Percentiles rank a stretch among this genome's conserved stretches.
Conservation (phyloP, 1,140 invertebrate species). For the Heliconius eleuchia region DNA sequence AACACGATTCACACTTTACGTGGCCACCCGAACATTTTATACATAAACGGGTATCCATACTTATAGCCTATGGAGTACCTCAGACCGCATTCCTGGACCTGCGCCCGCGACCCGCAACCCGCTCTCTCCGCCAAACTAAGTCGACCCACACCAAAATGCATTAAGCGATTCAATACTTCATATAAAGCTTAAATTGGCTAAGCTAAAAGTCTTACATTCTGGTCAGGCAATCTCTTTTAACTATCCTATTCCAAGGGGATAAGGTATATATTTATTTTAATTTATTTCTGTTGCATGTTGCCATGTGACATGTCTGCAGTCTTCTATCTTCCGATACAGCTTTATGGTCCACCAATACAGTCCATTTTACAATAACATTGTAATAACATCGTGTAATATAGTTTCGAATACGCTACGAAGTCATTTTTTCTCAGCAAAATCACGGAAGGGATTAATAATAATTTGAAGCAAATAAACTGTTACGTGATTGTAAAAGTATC, state of each 20-base stretch:
- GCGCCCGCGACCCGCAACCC: constrained; percentile 51
- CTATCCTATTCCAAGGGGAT: constrained; percentile 34
- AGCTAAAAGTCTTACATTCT: constrained; percentile 23
- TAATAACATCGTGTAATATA: constrained; percentile 10
- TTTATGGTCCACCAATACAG: constrained; percentile 29
- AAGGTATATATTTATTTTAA: constrained; percentile 39
- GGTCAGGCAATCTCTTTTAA: constrained; percentile 18
- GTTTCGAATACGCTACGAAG: constrained; percentile 47
- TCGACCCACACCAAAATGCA: constrained; percentile 46
- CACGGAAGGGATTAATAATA: constrained; percentile 66
- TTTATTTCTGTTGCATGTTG: constrained; percentile 38
- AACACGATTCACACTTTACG: constrained; percentile 17
- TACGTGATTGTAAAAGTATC: constrained; percentile 39
- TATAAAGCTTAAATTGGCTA: constrained; percentile 30
- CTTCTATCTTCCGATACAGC: constrained; percentile 10
- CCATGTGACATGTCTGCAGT: constrained; percentile 29
- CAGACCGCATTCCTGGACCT: constrained; percentile 74
- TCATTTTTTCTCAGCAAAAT: constrained; percentile 65
- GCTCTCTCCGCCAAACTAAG: constrained; percentile 38
- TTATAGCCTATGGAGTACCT: constrained; percentile 74
- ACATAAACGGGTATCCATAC: constrained; percentile 65
- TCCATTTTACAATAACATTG: constrained; percentile 20
- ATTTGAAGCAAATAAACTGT: constrained; percentile 73
- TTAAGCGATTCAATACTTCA: constrained; percentile 19
- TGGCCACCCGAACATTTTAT: constrained; percentile 45